A percentile compares a stretch with the other conserved stretches of the same genome.
Conservation (phyloP, 2,113 vertebrate genomes). For the Nematolebias whitei region DNA sequence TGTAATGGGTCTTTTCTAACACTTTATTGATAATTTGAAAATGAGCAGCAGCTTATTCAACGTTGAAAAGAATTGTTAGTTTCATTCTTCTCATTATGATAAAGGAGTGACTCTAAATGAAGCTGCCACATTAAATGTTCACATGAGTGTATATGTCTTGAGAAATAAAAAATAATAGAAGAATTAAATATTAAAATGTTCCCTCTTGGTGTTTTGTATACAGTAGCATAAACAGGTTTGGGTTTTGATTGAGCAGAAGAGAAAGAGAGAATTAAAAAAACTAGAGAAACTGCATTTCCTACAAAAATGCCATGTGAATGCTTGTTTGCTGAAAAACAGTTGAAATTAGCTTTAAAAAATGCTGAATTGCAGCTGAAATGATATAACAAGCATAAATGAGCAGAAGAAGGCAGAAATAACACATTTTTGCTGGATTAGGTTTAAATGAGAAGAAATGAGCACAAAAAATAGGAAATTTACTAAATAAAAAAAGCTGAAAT, state of each 20-base stretch:
- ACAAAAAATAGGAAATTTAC: too few relatives aligned
- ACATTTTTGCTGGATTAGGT: too few relatives aligned
- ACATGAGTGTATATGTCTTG: not conserved
- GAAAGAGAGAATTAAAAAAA: too few relatives aligned
- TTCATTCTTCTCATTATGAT: not conserved
- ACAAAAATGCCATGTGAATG: too few relatives aligned
- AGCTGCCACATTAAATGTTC: not conserved
- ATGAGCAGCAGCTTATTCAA: not conserved
- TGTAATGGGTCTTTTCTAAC: not conserved
- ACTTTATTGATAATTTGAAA: constrained; percentile 4
- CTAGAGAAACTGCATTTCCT: not conserved
- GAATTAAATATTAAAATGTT: not conserved
- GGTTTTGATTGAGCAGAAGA: too few relatives aligned
- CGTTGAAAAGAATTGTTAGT: constrained; percentile 10
- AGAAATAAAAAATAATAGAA: not conserved
- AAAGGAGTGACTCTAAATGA: not conserved
- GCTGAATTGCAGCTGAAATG: too few relatives aligned
- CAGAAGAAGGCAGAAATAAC: too few relatives aligned
- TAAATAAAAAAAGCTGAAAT: too few relatives aligned
- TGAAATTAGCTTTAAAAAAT: too few relatives aligned
- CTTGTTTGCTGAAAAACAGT: too few relatives aligned
- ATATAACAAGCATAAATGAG: too few relatives aligned
- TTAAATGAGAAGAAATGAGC: too few relatives aligned
- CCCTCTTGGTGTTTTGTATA: not conserved
- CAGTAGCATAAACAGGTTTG: not conserved